phyloP scores from a whole-genome alignment of 2,113 vertebrate genomes.

The Bubo scandiacus region DNA sequence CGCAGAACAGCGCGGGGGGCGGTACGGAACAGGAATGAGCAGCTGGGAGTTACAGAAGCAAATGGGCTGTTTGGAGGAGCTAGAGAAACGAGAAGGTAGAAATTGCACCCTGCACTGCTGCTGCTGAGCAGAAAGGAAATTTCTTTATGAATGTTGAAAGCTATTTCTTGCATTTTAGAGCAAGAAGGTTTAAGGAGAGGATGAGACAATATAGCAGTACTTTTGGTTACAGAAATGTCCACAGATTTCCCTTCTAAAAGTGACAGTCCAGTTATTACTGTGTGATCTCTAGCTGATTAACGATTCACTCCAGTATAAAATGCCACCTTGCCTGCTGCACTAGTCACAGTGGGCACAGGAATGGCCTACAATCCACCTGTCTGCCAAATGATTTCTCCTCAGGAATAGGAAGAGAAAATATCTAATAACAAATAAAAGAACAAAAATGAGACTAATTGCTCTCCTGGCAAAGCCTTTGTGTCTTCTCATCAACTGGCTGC shows the following conservation, averaged over 20 bases:
- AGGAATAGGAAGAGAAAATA: not conserved
- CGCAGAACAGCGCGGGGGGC: fast-evolving
- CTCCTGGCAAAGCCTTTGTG: not conserved
- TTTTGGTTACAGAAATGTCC: not conserved
- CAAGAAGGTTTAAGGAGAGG: not conserved
- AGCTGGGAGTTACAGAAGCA: not conserved
- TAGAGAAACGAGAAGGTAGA: not conserved
- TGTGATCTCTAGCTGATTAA: not conserved
- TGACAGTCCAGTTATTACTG: not conserved
- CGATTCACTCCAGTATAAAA: not conserved
- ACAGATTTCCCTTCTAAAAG: not conserved
- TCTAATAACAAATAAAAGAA: not conserved
- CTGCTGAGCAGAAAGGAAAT: not conserved
- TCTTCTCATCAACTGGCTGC: not conserved
- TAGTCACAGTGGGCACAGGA: not conserved
- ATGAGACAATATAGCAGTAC: not conserved
- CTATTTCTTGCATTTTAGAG: not conserved
- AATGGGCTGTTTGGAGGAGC: not conserved
- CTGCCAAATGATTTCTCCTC: not conserved
- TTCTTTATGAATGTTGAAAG: not conserved
- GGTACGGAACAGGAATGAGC: not conserved
- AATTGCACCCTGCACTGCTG: not conserved
- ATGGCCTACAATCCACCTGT: not conserved
- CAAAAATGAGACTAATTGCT: conserved; percentile 33
- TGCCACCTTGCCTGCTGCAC: not conserved